phyloP scores from a whole-genome alignment of 1,140 invertebrate genomes.

The Saccostrea echinata region DNA sequence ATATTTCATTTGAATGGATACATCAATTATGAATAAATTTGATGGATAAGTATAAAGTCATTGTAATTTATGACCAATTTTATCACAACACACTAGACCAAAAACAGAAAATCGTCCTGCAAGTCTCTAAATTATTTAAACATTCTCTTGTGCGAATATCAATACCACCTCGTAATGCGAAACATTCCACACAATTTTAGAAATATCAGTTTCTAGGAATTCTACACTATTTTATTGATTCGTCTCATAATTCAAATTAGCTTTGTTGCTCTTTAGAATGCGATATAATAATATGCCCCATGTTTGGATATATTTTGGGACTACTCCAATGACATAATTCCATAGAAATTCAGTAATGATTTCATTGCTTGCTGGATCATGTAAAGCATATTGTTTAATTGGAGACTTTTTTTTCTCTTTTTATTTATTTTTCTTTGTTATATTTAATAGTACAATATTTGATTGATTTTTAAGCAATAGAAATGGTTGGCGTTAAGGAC shows the following conservation, averaged over 20 bases:
- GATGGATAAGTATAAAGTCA: not conserved
- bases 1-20: not conserved
- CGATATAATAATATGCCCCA: not conserved
- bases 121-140: not conserved
- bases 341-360: not conserved
- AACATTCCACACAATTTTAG: not conserved
- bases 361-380: not conserved
- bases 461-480: constrained; percentile 42
- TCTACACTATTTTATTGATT: not conserved
- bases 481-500: constrained; percentile 19
- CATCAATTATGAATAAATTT: constrained; percentile 13
- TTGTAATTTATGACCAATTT: not conserved
- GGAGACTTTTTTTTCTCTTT: constrained; percentile 12
- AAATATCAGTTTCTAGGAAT: not conserved
- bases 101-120: not conserved
- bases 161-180: not conserved
- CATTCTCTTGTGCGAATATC: not conserved
- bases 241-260: not conserved
- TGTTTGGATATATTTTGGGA: not conserved
- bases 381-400: not conserved
- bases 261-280: not conserved
- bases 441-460: too few species aligned
- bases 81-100: not conserved
- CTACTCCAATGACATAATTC: not conserved
- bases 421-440: constrained; percentile 36